phyloP scores from a whole-genome alignment of 1,140 invertebrate genomes.

The Drosophila mojavensis region DNA sequence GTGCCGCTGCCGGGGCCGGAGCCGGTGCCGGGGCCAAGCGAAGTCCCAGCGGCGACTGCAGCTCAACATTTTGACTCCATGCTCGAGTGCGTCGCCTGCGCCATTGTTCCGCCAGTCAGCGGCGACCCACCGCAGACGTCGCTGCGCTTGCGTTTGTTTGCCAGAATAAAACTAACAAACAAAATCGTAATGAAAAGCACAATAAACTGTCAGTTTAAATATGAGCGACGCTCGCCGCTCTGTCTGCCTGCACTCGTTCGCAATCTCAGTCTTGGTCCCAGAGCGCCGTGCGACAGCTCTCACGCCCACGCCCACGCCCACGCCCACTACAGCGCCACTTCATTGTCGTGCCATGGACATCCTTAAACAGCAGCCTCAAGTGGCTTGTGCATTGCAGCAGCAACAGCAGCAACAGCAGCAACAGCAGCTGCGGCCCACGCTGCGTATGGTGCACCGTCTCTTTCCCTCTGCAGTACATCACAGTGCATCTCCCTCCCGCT shows the following conservation, averaged over 20 bases:
- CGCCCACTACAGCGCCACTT: constrained; percentile 23
- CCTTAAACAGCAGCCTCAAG: constrained; percentile 52
- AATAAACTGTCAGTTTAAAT: constrained; percentile 82
- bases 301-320: constrained; percentile 15
- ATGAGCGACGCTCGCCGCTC: constrained; percentile 54
- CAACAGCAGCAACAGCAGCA: constrained; percentile 26
- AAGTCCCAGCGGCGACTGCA: constrained; percentile 41
- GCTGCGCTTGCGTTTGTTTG: constrained; percentile 55
- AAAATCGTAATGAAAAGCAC: constrained; percentile 80
- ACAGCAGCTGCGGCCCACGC: constrained; percentile 13
- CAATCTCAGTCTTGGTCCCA: background rate
- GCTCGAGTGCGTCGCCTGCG: constrained; percentile 44
- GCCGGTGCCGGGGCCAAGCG: constrained; percentile 11
- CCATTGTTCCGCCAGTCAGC: constrained; percentile 31
- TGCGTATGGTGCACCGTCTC: constrained; percentile 14
- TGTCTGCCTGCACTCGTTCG: constrained; percentile 5
- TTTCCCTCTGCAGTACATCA: constrained; percentile 8
- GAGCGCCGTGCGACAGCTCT: background rate
- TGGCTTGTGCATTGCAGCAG: constrained; percentile 51
- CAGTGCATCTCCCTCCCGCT: too few relatives aligned
- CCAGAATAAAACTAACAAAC: constrained; percentile 66
- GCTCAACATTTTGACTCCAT: constrained; percentile 51
- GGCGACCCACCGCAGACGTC: constrained; percentile 1
- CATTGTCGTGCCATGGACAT: constrained; percentile 45
- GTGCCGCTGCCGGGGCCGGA: too few relatives aligned